Base-by-base conservation (phyloP, 1,140 invertebrate genomes). In the Tetraneura akinire region DNA sequence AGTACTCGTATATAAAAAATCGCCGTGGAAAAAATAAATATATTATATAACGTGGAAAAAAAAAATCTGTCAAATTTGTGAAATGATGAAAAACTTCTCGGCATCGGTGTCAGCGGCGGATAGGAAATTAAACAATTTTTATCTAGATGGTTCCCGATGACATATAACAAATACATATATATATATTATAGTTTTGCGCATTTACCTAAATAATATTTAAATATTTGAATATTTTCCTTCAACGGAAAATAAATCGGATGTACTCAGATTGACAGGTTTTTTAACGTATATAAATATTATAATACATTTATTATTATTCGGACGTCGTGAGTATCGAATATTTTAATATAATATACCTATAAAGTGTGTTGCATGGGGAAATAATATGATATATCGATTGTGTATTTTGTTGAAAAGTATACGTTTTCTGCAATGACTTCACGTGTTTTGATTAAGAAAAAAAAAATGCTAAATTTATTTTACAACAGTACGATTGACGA, bases 91-190 rank as follows among this genome's bases (percentile, higher is more conserved):
- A 70, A 70, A 70, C 66, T 47, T 70, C 45, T 26, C 21, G 21
- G 3, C 66, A n/a, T 49, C 66, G 23, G 66, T 42, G 45, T 13
- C 42, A 23, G 45, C n/a, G n/a, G n/a, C n/a, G n/a, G n/a, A n/a
- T n/a, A 70, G 66, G 66, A 70, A 70, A 70, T 70, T 70, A 70
- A 70, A 70, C 21, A 70, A 70, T 47, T 21, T 70, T 70, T 70
- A 70, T 70, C 66, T 70, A 49, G 66, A 70, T 70, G 66, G 66
- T 23, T n/a, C n/a, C n/a, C 66, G 66, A 70, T 13, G 66, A 42
- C n/a, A n/a, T n/a, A n/a, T n/a, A n/a, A n/a, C n/a, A n/a, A n/a
- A n/a, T n/a, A n/a, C n/a, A n/a, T n/a, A n/a, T n/a, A n/a, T 37
- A 37, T 47, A 13, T 42, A 66, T 21, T 66, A 70, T 47, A 70